Percentiles rank a stretch among this genome's conserved stretches.
phyloP scores from a whole-genome alignment of 2,113 vertebrate genomes.

The Notarius lentiginosus region DNA sequence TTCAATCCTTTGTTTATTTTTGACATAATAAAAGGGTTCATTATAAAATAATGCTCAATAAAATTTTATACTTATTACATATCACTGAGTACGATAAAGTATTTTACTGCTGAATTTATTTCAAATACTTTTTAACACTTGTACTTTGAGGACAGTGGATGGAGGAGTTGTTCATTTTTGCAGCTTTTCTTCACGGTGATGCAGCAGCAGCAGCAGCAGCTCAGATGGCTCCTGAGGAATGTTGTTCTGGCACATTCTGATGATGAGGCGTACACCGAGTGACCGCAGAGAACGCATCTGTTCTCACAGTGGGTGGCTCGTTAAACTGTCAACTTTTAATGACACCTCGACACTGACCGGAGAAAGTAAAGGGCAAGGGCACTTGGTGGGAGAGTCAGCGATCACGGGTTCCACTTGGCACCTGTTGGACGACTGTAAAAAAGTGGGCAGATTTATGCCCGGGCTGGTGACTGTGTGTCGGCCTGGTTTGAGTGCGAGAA shows the following conservation, averaged over 20 bases:
- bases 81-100: background rate
- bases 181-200: background rate
- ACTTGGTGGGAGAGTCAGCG: constrained; percentile 49
- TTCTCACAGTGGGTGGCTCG: constrained; percentile 37
- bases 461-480: background rate
- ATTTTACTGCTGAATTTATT: background rate
- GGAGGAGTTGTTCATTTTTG: background rate
- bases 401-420: constrained; percentile 53
- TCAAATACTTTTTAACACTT: background rate
- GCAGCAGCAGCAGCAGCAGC: background rate
- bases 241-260: constrained; percentile 4
- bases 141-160: too few species aligned
- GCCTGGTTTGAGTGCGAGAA: background rate
- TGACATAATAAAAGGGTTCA: too few species aligned
- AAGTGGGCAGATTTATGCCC: constrained; percentile 64
- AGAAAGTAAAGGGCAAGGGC: constrained; percentile 34
- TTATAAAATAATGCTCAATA: background rate
- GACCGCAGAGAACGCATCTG: constrained; percentile 46
- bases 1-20: too few species aligned
- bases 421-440: constrained; percentile 66
- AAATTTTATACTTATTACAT: background rate
- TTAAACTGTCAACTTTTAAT: constrained; percentile 54
- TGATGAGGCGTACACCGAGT: background rate
- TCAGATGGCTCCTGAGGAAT: constrained; percentile 15
- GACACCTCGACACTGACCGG: constrained; percentile 30